phyloP scores from a whole-genome alignment of 2,113 vertebrate genomes.

The Microtus oregoni region DNA sequence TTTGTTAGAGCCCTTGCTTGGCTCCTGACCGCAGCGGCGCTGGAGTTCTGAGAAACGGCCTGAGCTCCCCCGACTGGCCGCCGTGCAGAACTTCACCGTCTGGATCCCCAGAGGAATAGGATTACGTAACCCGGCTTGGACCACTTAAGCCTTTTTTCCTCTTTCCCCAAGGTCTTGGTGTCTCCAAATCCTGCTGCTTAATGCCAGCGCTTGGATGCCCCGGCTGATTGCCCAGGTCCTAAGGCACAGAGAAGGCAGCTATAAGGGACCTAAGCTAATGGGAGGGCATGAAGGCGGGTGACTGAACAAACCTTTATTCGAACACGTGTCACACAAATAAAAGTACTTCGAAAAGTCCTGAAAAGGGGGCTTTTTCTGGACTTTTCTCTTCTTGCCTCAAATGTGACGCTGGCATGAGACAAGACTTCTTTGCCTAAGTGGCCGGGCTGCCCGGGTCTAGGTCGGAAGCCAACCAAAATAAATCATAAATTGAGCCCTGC shows the following conservation, averaged over 20 bases:
- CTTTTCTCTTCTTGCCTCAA: slow-evolving; percentile 14
- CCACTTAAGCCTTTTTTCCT: background rate
- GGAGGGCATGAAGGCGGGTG: background rate
- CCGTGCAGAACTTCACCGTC: slow-evolving; percentile 2
- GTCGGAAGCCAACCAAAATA: background rate
- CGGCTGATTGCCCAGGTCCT: background rate
- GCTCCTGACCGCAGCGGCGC: background rate
- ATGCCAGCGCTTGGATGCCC: background rate
- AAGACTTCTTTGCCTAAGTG: background rate
- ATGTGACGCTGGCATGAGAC: slow-evolving; percentile 22
- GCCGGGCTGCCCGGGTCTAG: background rate
- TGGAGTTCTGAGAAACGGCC: slow-evolving; percentile 52
- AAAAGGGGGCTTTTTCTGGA: background rate
- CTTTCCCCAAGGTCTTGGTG: background rate
- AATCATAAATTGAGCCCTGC: background rate
- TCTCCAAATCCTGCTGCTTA: background rate
- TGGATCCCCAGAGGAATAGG: background rate
- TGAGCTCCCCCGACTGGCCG: slow-evolving; percentile 75
- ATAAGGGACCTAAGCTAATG: background rate
- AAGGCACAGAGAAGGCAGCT: background rate
- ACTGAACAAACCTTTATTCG: background rate
- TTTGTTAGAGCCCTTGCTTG: background rate
- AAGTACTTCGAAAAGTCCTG: background rate
- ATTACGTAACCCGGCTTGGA: slow-evolving; percentile 55
- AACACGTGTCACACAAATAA: background rate